These are phyloP conservation scores for Haplochromis burtoni DNA, from an alignment of 2,113 vertebrate genomes.

Conservation along the genomic window DNA sequence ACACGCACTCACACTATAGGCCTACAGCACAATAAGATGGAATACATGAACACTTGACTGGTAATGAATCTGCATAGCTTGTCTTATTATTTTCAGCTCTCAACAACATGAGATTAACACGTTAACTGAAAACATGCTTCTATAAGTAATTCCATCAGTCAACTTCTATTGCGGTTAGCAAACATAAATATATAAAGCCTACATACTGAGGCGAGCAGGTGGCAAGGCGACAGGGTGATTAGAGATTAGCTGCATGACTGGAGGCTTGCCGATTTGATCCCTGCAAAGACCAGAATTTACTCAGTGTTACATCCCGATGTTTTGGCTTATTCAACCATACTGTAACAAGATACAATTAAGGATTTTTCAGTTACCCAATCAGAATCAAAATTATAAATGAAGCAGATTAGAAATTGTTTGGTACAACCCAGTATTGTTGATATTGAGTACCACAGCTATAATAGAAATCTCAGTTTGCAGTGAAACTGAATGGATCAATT, in stretches of 20 bases:
- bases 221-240: constrained; percentile 43
- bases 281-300: constrained; percentile 21
- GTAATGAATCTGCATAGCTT: background rate
- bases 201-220: constrained; percentile 38
- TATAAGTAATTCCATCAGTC: background rate
- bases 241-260: constrained; percentile 51
- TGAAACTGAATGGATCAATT: background rate
- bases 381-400: background rate
- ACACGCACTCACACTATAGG: background rate
- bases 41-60: background rate
- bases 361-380: background rate
- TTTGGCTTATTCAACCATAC: background rate
- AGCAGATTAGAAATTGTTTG: background rate
- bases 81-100: background rate
- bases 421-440: background rate
- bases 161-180: background rate
- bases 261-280: constrained; percentile 32
- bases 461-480: background rate
- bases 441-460: background rate
- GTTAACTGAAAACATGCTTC: background rate
- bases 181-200: background rate
- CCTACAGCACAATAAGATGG: background rate
- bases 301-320: background rate
- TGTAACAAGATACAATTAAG: constrained; percentile 9
- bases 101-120: background rate